Conservation (phyloP, 2,888 invertebrate genomes). For the Platerodrilus igneus region DNA sequence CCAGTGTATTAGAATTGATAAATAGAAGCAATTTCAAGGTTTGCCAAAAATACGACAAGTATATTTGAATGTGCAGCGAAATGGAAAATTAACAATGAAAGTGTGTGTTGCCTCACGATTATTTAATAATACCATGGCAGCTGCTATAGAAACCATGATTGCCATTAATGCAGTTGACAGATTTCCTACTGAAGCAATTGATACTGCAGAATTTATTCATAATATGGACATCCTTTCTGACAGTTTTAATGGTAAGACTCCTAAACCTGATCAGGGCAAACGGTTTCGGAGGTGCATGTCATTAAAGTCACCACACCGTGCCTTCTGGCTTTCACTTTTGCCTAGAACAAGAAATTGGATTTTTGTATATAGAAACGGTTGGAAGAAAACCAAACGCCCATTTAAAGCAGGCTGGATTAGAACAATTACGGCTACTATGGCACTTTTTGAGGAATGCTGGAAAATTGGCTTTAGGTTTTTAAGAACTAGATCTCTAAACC, state of each 20-base stretch:
- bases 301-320: too few relatives aligned
- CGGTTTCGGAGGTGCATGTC: too few relatives aligned
- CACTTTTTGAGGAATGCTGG: slow-evolving; percentile 1
- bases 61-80: neutral
- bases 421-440: slow-evolving; percentile 9
- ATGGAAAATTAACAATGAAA: slow-evolving; percentile 9
- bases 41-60: too few relatives aligned
- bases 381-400: slow-evolving; percentile 14
- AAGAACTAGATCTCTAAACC: slow-evolving; percentile 7
- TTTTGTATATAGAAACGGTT: slow-evolving; percentile 7
- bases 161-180: neutral
- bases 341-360: slow-evolving; percentile 12
- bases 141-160: slow-evolving; percentile 2
- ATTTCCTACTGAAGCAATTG: slow-evolving; percentile 7
- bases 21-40: too few relatives aligned
- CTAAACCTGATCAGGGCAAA: slow-evolving; percentile 10
- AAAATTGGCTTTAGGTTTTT: slow-evolving; percentile 3
- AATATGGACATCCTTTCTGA: slow-evolving; percentile 23
- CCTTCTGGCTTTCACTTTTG: too few relatives aligned
- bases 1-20: too few relatives aligned
- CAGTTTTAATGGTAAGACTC: slow-evolving; percentile 16
- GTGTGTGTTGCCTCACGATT: slow-evolving; percentile 2
- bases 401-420: slow-evolving; percentile 20
- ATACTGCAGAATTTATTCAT: slow-evolving; percentile 19
- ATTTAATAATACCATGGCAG: slow-evolving; percentile 8